Evolutionary conservation across 2,113 vertebrate species (phyloP), one percentile per base, ranked within the genome.

Genomic region (Circaetus cinerascens): DNA sequence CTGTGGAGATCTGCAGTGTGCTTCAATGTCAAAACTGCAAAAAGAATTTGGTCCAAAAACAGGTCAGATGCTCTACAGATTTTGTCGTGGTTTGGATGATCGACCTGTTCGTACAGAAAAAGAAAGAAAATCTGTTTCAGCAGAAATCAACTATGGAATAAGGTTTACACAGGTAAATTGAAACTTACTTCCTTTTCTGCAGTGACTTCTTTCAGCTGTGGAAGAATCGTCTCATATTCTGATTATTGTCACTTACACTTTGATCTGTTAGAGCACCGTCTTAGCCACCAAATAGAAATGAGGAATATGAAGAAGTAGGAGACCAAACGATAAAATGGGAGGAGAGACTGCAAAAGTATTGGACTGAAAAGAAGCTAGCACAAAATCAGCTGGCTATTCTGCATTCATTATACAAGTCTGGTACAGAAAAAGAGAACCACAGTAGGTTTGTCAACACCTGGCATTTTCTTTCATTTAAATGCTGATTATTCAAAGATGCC

Each of bases 101-200:
- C 98, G 99, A 64, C 99, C 99, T 7, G 99, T 99, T 87, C 98
- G 99, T 96, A 99, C 98, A 55, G 99, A 99, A 93, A 99, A 99
- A 96, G 99, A 99, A 92, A 99, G 99, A 83, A 99, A 99, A 97
- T 99, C 99, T 23, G 98, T 99, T 95, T 99, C 99, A 26, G 99
- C 99, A 32, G 99, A 99, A 96, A 99, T 99, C 98, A 99, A 99
- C 97, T 99, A 99, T 97, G 99, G 99, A 90, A 99, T 99, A 94
- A 99, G 99, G 43, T 99, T 99, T 95, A 98, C 98, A 15, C 98
- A 98, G 99, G 99, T 99, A 96, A 93, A 91, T 40, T 55, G 26
- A 68, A 79, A 85, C 15, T 50, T 73, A 7, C 15, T 86, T 88
- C 71, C 22, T 87, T 86, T 91, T 91, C 72, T 90, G 30, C 27